phyloP scores from a whole-genome alignment of 1,140 invertebrate genomes.

The Temnothorax longispinosus region DNA sequence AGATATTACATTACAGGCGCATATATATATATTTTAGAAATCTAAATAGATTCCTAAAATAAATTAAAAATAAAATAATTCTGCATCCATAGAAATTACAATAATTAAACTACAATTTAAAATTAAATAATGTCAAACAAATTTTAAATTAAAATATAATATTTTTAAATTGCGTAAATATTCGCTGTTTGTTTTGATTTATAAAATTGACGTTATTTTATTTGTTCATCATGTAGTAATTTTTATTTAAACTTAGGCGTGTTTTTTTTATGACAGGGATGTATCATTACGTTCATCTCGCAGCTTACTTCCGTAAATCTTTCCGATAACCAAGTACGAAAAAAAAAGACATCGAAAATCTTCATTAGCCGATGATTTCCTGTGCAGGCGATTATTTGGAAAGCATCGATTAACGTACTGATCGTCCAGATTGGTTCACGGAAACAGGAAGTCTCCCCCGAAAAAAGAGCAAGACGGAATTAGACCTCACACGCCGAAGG shows the following conservation, averaged over 20 bases:
- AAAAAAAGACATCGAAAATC: constrained; percentile 12
- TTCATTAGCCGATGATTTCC: constrained; percentile 41
- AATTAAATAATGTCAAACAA: not conserved
- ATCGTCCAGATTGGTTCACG: constrained; percentile 42
- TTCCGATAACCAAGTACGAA: not conserved
- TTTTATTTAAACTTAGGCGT: not conserved
- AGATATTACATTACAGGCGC: not conserved
- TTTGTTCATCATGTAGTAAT: not conserved
- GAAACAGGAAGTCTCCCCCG: constrained; percentile 35
- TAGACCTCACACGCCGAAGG: constrained; percentile 56
- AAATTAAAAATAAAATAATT: not conserved
- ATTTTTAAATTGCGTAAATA: not conserved
- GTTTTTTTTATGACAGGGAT: not conserved
- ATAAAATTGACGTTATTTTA: not conserved
- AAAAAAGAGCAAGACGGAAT: constrained; percentile 21
- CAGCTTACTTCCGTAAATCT: constrained; percentile 2
- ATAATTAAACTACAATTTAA: not conserved
- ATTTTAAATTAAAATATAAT: not conserved
- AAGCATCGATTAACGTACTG: constrained; percentile 52
- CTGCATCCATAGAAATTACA: not conserved
- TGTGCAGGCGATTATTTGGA: constrained; percentile 44
- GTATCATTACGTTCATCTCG: not conserved
- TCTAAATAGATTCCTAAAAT: not conserved
- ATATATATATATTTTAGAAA: not conserved
- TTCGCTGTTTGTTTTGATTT: not conserved